Percentiles rank a stretch among this genome's conserved stretches.
Conservation (phyloP, 2,113 vertebrate genomes). For the Hippolais icterina region DNA sequence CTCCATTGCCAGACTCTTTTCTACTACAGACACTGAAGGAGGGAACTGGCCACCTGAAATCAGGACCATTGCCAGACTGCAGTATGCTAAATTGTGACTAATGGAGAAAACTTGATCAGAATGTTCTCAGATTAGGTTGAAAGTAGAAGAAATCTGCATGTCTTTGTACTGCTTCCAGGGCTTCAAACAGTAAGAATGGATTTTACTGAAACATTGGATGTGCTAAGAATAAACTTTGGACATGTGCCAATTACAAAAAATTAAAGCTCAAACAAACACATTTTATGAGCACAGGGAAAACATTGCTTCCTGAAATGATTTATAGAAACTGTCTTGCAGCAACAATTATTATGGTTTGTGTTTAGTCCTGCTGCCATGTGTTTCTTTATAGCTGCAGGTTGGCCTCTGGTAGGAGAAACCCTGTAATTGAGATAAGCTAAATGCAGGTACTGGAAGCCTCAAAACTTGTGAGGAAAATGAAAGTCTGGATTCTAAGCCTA, state of each 20-base stretch:
- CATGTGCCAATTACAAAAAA: neutral
- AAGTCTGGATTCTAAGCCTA: neutral
- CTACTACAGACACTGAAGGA: neutral
- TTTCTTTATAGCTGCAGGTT: neutral
- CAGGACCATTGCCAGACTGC: neutral
- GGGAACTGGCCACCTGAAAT: neutral
- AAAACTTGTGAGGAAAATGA: neutral
- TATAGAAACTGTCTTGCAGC: constrained; percentile 10
- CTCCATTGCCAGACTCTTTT: neutral
- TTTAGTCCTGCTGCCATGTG: neutral
- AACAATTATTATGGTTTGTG: neutral
- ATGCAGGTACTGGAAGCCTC: neutral
- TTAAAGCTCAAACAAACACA: constrained; percentile 23
- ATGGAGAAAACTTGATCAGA: neutral
- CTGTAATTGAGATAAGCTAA: neutral
- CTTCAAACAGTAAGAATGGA: constrained; percentile 3
- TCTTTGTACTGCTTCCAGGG: neutral
- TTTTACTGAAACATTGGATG: constrained; percentile 15
- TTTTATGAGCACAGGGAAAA: constrained; percentile 22
- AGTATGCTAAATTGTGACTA: neutral
- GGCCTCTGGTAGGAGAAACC: neutral
- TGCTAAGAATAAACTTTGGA: constrained; percentile 42
- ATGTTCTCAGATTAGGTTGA: neutral
- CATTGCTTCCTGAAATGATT: constrained; percentile 4
- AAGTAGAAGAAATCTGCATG: neutral